phyloP scores from a whole-genome alignment of 2,113 vertebrate species.

The Apus apus region DNA sequence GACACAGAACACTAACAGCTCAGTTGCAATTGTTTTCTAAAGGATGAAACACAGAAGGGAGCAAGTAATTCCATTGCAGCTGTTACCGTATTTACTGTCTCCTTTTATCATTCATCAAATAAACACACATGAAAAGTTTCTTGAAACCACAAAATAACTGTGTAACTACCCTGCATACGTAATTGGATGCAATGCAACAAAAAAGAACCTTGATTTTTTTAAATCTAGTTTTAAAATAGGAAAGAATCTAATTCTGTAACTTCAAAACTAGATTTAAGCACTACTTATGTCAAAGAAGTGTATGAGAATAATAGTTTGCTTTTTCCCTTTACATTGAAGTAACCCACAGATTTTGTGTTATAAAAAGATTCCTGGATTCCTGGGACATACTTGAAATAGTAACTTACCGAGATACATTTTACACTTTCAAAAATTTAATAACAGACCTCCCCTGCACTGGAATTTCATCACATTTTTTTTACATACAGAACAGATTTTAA shows the following conservation, averaged over 20 bases:
- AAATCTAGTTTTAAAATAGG: neutral
- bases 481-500: neutral
- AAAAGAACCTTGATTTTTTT: neutral
- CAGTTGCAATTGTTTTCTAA: neutral
- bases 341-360: neutral
- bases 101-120: neutral
- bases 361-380: slow-evolving; percentile 19
- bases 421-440: neutral
- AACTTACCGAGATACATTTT: neutral
- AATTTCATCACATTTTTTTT: neutral
- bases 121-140: neutral
- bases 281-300: neutral
- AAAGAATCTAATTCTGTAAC: neutral
- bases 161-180: neutral
- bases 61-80: neutral
- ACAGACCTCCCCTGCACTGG: neutral
- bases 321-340: neutral
- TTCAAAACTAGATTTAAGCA: slow-evolving; percentile 1
- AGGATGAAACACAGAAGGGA: neutral
- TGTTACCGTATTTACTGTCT: neutral
- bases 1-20: neutral
- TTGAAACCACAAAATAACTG: neutral
- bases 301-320: neutral
- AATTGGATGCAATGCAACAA: neutral
- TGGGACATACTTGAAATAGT: slow-evolving; percentile 26